Evolutionary conservation across 1,140 invertebrate species (phyloP), one percentile per base, ranked within the genome.

Genomic region (Drosophila saltans): DNA sequence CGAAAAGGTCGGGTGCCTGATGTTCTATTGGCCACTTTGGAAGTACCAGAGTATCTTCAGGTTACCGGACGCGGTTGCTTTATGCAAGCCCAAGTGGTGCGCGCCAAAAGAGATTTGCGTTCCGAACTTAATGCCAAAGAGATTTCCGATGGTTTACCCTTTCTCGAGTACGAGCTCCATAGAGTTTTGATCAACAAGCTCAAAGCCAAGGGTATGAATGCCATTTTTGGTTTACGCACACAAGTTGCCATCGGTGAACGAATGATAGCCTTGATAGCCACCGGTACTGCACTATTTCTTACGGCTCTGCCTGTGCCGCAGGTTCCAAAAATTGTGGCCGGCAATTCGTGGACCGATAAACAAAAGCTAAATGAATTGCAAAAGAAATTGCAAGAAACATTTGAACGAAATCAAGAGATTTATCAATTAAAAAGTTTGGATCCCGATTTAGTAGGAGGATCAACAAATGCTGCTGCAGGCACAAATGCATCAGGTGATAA

Each of bases 121-220:
- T 96, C 96, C 2, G 98, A 99, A 93, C 94, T 96, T 2, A 97
- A 97, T 91, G 98, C 98, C 2, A 97, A 98, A 90, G 98, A 99
- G 93, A 97, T 99, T 66, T 98, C 97, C 5, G 97, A 97, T 92
- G 95, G 96, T 66, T 93, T 99, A 48, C 98, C 98, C 1, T 99
- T 99, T 93, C 92, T 99, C 52, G 98, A 99, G 92, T 99, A 99
- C 92, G 98, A 99, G 92, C 93, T 99, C 30, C 97, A 99, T 92
- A 95, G 97, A 72, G 95, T 98, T 80, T 93, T 99, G 9, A 94
- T 98, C 2, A 98, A 98, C 83, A 99, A 98, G 92, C 93, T 99
- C 0, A 96, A 97, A 92, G 96, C 98, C 69, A 97, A 97, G 90
- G 98, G 97, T 11, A 98, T 98, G 97, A 98, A 98, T 93, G 95